A percentile compares a stretch with the other conserved stretches of the same genome.
Evolutionary conservation across 2,113 vertebrate species (phyloP).

Genomic region (Amphiprion ocellaris): DNA sequence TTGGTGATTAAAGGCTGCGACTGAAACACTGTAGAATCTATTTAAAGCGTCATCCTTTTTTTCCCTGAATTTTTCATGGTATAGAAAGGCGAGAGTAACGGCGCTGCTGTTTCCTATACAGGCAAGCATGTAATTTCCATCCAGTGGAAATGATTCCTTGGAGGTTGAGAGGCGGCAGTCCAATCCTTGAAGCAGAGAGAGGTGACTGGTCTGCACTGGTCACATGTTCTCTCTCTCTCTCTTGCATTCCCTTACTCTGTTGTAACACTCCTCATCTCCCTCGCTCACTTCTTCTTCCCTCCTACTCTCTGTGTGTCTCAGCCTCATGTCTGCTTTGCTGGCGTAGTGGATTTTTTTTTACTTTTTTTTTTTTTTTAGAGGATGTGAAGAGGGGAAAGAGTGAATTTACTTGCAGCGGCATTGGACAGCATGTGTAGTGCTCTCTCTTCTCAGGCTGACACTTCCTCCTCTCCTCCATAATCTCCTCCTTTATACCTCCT

Average conservation of each 20-base stretch:
- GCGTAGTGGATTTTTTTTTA: slow-evolving; percentile 28
- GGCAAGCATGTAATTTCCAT: slow-evolving; percentile 69
- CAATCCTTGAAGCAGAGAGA: slow-evolving; percentile 87
- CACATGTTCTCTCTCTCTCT: slow-evolving; percentile 86
- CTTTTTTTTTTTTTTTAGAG: slow-evolving; percentile 36
- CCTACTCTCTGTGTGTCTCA: slow-evolving; percentile 35
- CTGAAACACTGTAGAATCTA: slow-evolving; percentile 25
- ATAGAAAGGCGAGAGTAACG: slow-evolving; percentile 43
- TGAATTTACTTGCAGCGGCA: slow-evolving; percentile 37
- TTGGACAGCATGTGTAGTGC: slow-evolving; percentile 55
- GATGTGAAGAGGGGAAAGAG: slow-evolving; percentile 63
- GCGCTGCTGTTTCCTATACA: slow-evolving; percentile 38
- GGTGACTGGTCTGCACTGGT: slow-evolving; percentile 90
- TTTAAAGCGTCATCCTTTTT: slow-evolving; percentile 37
- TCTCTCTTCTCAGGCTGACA: slow-evolving; percentile 62
- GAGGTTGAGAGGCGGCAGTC: slow-evolving; percentile 77
- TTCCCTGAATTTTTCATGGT: slow-evolving; percentile 4
- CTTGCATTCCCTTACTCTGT: slow-evolving; percentile 57
- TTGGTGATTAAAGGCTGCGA: slow-evolving; percentile 33
- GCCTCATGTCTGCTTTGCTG: slow-evolving; percentile 49
- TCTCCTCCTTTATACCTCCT: slow-evolving; percentile 64
- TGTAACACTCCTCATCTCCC: slow-evolving; percentile 62
- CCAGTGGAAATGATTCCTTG: slow-evolving; percentile 69
- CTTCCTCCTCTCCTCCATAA: slow-evolving; percentile 71
- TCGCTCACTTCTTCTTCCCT: slow-evolving; percentile 48